Evolutionary conservation across 1,140 invertebrate genomes (phyloP), one percentile per base, ranked within the genome.

Genomic region (Cataglyphis hispanica): DNA sequence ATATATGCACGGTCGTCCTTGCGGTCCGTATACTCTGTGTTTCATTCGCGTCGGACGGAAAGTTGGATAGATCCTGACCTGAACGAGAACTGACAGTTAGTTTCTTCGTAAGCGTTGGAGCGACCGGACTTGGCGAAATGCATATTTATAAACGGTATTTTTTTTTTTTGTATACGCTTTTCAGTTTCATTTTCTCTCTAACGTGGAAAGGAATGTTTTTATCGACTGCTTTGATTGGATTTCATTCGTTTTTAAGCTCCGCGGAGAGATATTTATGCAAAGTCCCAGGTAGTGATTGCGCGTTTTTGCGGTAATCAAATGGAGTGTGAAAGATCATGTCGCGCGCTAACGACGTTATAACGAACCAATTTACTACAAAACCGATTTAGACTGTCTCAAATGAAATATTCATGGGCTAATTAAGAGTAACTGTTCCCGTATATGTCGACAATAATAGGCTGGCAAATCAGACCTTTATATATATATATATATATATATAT

Each of bases 371-470:
- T 80, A 50, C 77, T 40, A 40, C 64, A 70, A 80, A 50, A 40
- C 64, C 66, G 22, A 70, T 80, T 80, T 58, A 22, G 22, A 70
- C 77, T 58, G 64, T 60, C 77, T 69, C 34, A 19, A 56, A 40
- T 80, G 50, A 80, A 80, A 80, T n/a, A 80, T 80, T 80, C 64
- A 80, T 40, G 34, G 16, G 8, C 13, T 70, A 70, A 56, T 80
- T 80, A 56, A 69, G 43, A 80, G 19, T 78, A 70, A 69, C 22
- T 80, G 46, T 56, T 25, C 64, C 34, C 77, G 34, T 69, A 80
- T 70, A 80, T 70, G 77, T 40, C 77, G 77, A 80, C 77, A 69
- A 69, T 80, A 80, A 80, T 80, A 80, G 22, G 63, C 50, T 34
- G 34, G 19, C 46, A 46, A 56, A 80, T 80, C 64, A 27, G 43